Conservation (phyloP, 2,113 vertebrate species). For the Daphoenositta chrysoptera region DNA sequence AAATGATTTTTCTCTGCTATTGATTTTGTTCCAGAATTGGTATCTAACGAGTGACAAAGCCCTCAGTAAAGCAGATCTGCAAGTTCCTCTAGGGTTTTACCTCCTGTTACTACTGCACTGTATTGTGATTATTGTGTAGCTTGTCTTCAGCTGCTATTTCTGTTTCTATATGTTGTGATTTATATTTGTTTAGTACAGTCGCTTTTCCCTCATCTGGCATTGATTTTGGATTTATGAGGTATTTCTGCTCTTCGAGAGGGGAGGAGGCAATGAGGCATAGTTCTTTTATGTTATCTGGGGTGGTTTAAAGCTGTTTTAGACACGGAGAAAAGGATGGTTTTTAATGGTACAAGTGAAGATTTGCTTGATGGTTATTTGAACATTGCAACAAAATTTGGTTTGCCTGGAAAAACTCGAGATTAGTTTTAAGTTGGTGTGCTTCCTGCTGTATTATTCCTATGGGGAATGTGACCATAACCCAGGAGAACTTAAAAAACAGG, state of each 20-base stretch:
- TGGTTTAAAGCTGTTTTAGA: neutral
- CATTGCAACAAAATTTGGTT: neutral
- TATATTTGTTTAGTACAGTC: neutral
- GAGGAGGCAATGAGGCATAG: neutral
- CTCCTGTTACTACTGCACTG: neutral
- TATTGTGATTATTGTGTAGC: neutral
- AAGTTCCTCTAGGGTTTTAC: neutral
- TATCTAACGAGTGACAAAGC: neutral
- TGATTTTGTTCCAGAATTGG: neutral
- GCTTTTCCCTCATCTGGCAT: neutral
- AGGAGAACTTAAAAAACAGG: neutral
- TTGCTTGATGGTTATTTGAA: neutral
- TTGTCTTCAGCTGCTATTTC: neutral
- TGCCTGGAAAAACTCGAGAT: neutral
- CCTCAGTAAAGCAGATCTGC: neutral
- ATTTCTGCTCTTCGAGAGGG: neutral
- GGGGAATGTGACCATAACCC: neutral
- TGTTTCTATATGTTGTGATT: neutral
- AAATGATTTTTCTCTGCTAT: slow-evolving; percentile 20
- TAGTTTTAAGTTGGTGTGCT: neutral
- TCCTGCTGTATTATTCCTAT: neutral
- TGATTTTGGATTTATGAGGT: neutral
- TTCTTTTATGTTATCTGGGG: neutral
- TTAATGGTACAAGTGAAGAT: neutral
- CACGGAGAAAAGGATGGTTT: neutral